Conservation (phyloP, 2,888 invertebrate species). For the Lathronympha strigana region DNA sequence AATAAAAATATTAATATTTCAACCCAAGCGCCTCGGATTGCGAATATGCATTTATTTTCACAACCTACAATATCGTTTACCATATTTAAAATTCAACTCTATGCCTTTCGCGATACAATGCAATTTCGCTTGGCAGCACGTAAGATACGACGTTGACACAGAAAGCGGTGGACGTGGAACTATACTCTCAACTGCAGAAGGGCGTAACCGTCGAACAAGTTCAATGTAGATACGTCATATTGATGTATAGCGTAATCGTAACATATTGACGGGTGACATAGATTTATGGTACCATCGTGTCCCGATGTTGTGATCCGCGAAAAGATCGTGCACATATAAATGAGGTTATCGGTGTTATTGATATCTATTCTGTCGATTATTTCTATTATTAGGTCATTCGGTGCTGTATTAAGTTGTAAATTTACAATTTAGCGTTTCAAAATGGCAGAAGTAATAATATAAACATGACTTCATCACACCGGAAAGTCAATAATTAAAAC, state of each 20-base stretch:
- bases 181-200: not conserved
- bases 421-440: too few relatives aligned
- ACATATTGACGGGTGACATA: conserved; percentile 32
- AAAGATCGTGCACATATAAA: conserved; percentile 19
- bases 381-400: not conserved
- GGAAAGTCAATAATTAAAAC: too few relatives aligned
- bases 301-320: conserved; percentile 26
- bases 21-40: not conserved
- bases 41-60: conserved; percentile 14
- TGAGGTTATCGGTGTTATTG: not conserved
- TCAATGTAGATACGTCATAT: not conserved
- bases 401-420: not conserved
- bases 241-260: not conserved
- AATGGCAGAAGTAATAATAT: too few relatives aligned
- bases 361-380: not conserved
- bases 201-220: not conserved
- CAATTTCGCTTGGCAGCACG: not conserved
- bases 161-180: not conserved
- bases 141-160: conserved; percentile 10
- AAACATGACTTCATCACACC: too few relatives aligned
- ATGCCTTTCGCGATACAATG: not conserved
- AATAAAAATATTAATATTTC: not conserved
- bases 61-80: not conserved
- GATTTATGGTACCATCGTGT: conserved; percentile 36
- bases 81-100: not conserved